Evolutionary conservation across 2,888 invertebrate species (phyloP).

Genomic region (Phania funesta): DNA sequence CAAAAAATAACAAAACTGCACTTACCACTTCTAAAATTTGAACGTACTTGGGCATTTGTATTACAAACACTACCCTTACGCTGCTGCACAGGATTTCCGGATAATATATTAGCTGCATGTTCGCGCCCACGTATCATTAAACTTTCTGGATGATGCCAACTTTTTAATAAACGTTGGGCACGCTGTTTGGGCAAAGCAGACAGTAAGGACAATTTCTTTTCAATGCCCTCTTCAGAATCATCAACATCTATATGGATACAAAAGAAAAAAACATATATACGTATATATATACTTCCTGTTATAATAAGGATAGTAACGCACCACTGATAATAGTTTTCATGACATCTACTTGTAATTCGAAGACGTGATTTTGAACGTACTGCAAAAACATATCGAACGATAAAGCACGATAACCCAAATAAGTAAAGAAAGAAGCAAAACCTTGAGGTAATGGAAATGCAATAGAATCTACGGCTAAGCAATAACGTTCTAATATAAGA

Average conservation of each 20-base stretch:
- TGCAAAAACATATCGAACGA: constrained; percentile 90
- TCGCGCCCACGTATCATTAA: constrained; percentile 89
- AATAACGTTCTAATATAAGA: constrained; percentile 90
- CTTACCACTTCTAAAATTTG: constrained; percentile 72
- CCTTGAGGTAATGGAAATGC: constrained; percentile 93
- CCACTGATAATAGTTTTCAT: constrained; percentile 91
- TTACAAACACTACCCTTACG: constrained; percentile 69
- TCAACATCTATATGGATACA: constrained; percentile 79
- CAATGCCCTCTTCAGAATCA: constrained; percentile 82
- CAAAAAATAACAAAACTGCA: background rate
- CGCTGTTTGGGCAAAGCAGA: constrained; percentile 88
- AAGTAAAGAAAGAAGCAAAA: constrained; percentile 93
- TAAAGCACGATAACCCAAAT: constrained; percentile 89
- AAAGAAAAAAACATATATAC: background rate
- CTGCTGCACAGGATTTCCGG: constrained; percentile 83
- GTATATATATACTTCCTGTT: background rate
- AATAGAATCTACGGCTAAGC: constrained; percentile 88
- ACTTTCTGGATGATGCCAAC: constrained; percentile 89
- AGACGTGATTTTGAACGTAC: constrained; percentile 90
- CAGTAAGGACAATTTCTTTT: constrained; percentile 87
- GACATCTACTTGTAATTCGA: constrained; percentile 93
- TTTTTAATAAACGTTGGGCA: constrained; percentile 88
- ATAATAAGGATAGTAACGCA: constrained; percentile 75
- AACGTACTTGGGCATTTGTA: constrained; percentile 70
- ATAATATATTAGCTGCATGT: constrained; percentile 89